Base-by-base conservation (phyloP, 2,113 vertebrate genomes). In the Leucopsar rothschildi region DNA sequence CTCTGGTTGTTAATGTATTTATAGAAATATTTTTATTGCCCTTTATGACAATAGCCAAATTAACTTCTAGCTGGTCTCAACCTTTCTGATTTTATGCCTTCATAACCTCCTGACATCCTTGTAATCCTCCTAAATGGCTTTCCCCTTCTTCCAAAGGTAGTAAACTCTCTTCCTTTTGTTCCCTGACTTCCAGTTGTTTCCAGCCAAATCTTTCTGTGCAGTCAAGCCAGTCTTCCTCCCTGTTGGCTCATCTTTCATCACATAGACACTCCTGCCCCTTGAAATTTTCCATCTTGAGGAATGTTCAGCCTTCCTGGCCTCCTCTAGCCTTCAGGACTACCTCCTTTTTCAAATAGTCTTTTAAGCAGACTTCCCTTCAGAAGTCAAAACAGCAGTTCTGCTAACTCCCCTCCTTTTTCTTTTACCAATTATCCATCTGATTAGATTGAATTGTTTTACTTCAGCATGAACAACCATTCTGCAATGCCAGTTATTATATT, bases 231-330 rank as follows among this genome's bases (percentile, higher is more conserved):
- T 39, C 12, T 50, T 71, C 28, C 61, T 65, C 13, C 20, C 33
- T 24, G 7, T n/a, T 0, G 0, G 7, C 20, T 68, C 33, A 45
- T 15, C 23, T 75, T 52, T 75, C 33, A 53, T 37, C 12, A 73
- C 44, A 44, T 0, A 52, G 27, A 44, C 27, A 33, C 33, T n/a
- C 11, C 23, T 59, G 19, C 10, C 15, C 10, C 37, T 52, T 45
- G 10, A 52, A 66, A 45, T 82, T 24, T 68, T 68, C 39, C 13
- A 45, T 53, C 9, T 25, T 45, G 28, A 52, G 42, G 28, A 45
- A 52, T 28, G 5, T 17, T 23, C 24, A 45, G 45, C 9, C 24
- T 60, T 68, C 39, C 78, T 21, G 45, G 53, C 45, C n/a, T 60
- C 20, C 28, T 59, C 39, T 24, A 56, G 39, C 45, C 28, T 31